Percentiles rank a stretch among this genome's conserved stretches.
These are phyloP conservation scores for Lutjanus erythropterus DNA, from an alignment of 2,113 vertebrate genomes.

Conservation along the genomic window DNA sequence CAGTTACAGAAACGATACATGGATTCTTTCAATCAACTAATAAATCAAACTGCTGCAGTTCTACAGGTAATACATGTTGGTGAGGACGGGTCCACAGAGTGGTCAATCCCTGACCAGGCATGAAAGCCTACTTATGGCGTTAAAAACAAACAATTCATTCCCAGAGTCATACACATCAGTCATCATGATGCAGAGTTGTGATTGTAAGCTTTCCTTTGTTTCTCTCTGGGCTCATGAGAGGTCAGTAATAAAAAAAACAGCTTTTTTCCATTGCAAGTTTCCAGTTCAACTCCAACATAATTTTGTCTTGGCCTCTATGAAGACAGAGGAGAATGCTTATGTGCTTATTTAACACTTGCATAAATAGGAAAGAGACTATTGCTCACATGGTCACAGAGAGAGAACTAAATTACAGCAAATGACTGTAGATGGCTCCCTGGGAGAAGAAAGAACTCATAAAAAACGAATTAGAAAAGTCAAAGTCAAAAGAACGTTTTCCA, in stretches of 20 bases:
- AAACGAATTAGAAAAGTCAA: constrained; percentile 15
- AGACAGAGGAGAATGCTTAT: neutral
- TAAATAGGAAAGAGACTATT: neutral
- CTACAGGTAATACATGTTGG: too few species aligned
- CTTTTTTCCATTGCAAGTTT: too few species aligned
- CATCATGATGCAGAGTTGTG: neutral
- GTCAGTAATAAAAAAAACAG: neutral
- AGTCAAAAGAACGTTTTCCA: neutral
- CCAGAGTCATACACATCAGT: neutral
- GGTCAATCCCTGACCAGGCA: neutral
- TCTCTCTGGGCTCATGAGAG: neutral
- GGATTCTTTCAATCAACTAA: too few species aligned
- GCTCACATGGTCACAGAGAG: neutral
- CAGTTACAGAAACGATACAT: too few species aligned
- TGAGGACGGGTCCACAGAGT: neutral
- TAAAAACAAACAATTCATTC: neutral
- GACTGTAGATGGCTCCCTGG: neutral
- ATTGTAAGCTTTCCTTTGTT: neutral
- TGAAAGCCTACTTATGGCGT: neutral
- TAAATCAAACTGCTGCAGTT: too few species aligned
- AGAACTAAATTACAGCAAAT: neutral
- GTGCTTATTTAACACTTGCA: neutral
- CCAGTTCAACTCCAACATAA: neutral
- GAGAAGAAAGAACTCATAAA: neutral
- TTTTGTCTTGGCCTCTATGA: neutral